phyloP scores from a whole-genome alignment of 2,797 vertebrate species.

The Hoplostethus mediterraneus region DNA sequence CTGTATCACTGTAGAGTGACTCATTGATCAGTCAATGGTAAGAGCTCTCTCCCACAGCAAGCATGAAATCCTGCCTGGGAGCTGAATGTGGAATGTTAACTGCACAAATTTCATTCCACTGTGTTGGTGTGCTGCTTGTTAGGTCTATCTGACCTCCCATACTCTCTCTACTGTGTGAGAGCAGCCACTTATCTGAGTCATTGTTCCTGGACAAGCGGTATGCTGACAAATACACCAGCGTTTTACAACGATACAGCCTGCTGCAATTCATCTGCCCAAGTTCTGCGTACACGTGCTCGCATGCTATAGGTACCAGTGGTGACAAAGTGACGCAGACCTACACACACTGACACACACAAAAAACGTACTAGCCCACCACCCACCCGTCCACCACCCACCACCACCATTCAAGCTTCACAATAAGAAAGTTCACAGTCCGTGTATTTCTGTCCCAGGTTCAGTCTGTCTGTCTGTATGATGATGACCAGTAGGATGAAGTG shows the following conservation, averaged over 20 bases:
- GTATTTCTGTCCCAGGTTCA: slow-evolving; percentile 54
- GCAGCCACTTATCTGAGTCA: slow-evolving; percentile 75
- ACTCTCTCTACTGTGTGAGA: slow-evolving; percentile 60
- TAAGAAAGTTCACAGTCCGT: slow-evolving; percentile 56
- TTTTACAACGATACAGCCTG: slow-evolving; percentile 63
- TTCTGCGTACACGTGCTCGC: slow-evolving; percentile 53
- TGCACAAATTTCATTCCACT: slow-evolving; percentile 61
- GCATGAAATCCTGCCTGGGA: slow-evolving; percentile 74
- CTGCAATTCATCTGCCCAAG: slow-evolving; percentile 66
- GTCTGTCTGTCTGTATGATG: slow-evolving; percentile 47
- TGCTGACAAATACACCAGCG: slow-evolving; percentile 67
- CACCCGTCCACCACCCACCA: slow-evolving; percentile 21
- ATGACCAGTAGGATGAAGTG: slow-evolving; percentile 56
- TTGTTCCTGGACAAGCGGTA: slow-evolving; percentile 62
- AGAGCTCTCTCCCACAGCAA: slow-evolving; percentile 67
- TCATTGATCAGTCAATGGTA: slow-evolving; percentile 78
- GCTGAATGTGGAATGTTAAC: slow-evolving; percentile 69
- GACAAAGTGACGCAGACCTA: slow-evolving; percentile 75
- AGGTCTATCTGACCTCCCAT: slow-evolving; percentile 67
- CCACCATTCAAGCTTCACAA: slow-evolving; percentile 59
- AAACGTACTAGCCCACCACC: slow-evolving; percentile 48
- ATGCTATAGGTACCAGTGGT: slow-evolving; percentile 69
- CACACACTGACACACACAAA: slow-evolving; percentile 61
- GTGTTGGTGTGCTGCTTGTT: slow-evolving; percentile 66
- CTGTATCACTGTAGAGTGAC: slow-evolving; percentile 75